Evolutionary conservation across 2,888 invertebrate species (phyloP).

Genomic region (Aporophyla lueneburgensis): DNA sequence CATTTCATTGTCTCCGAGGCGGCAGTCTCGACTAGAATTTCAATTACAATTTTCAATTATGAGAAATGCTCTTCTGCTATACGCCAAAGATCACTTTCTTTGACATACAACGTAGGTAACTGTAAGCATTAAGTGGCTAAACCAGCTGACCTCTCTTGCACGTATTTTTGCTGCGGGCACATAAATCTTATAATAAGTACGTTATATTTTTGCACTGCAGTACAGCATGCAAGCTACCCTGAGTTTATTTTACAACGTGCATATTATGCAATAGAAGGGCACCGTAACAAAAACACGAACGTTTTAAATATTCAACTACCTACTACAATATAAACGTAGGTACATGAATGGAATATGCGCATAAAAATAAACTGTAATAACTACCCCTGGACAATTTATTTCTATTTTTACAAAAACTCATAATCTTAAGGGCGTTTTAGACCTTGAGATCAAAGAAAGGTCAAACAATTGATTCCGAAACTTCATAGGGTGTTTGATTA

Average conservation of each 20-base stretch:
- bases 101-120: too few relatives aligned
- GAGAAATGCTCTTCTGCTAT: too few relatives aligned
- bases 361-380: slow-evolving; percentile 12
- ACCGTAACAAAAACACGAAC: slow-evolving; percentile 13
- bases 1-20: too few relatives aligned
- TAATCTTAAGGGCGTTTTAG: slow-evolving; percentile 2
- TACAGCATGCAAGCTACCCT: slow-evolving; percentile 1
- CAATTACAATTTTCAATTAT: too few relatives aligned
- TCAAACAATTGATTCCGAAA: not conserved
- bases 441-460: slow-evolving; percentile 11
- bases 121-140: not conserved
- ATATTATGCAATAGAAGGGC: slow-evolving; percentile 22
- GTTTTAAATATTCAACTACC: slow-evolving; percentile 22
- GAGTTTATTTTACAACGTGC: slow-evolving; percentile 3
- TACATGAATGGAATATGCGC: slow-evolving; percentile 32
- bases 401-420: not conserved
- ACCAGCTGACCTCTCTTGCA: not conserved
- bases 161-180: slow-evolving; percentile 19
- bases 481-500: not conserved
- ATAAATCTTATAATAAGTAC: slow-evolving; percentile 40
- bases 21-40: too few relatives aligned
- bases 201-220: slow-evolving; percentile 41
- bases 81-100: too few relatives aligned
- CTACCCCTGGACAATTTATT: not conserved
- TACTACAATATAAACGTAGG: not conserved